phyloP scores from a whole-genome alignment of 2,888 invertebrate genomes.

The Pterobdella sp. region DNA sequence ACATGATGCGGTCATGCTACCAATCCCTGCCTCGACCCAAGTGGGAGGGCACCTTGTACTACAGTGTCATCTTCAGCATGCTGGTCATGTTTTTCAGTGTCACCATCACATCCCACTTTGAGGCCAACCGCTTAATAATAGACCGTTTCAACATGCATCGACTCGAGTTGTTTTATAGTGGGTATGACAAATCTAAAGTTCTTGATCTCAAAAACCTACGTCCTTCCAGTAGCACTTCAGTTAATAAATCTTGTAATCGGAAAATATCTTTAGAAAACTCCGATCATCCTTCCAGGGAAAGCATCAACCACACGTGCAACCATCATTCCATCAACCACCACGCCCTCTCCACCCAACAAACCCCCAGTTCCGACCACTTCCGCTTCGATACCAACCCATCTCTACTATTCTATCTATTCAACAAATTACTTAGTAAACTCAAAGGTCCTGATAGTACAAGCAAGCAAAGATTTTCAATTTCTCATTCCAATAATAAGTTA shows the following conservation, averaged over 20 bases:
- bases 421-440: background rate
- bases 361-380: background rate
- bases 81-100: conserved; percentile 61
- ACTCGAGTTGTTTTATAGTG: conserved; percentile 55
- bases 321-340: background rate
- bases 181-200: conserved; percentile 56
- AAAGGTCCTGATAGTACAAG: background rate
- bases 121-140: conserved; percentile 63
- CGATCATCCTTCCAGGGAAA: background rate
- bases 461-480: no score
- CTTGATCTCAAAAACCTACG: conserved; percentile 45
- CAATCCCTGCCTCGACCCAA: conserved; percentile 63
- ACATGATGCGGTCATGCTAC: conserved; percentile 64
- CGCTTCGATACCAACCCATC: background rate
- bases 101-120: conserved; percentile 63
- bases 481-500: no score
- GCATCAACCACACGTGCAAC: background rate
- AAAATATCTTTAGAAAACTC: background rate
- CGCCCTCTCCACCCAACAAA: background rate
- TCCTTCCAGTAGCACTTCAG: conserved; percentile 25
- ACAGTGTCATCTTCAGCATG: conserved; percentile 49
- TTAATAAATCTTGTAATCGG: conserved; percentile 13
- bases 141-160: conserved; percentile 46
- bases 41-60: conserved; percentile 70
- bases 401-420: background rate